Conservation (phyloP, 2,888 invertebrate genomes). For the Luperina testacea region DNA sequence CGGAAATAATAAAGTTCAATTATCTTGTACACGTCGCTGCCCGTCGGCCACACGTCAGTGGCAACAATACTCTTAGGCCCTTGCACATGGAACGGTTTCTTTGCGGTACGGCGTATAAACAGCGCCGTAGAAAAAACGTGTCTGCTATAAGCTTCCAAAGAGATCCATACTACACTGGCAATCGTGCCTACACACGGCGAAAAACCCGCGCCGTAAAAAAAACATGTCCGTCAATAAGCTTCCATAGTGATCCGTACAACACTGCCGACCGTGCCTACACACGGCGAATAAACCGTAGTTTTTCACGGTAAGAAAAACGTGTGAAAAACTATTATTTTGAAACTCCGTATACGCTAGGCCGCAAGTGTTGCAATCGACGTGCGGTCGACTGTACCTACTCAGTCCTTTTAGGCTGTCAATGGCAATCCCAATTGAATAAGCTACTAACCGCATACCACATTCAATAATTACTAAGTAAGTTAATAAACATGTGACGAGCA, state of each 20-base stretch:
- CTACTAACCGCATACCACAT: not conserved
- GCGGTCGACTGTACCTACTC: not conserved
- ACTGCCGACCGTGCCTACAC: not conserved
- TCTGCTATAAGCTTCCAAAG: too few species aligned
- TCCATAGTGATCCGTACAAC: not conserved
- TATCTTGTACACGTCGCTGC: not conserved
- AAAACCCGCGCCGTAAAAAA: not conserved
- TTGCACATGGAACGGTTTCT: not conserved
- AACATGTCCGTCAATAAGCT: not conserved
- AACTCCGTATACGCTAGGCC: not conserved
- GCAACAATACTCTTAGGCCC: not conserved
- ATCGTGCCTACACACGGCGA: too few species aligned
- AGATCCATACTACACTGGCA: too few species aligned
- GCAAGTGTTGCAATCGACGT: not conserved
- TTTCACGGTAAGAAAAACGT: not conserved
- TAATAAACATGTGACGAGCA: not conserved
- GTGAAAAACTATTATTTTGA: not conserved
- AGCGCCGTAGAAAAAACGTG: too few species aligned
- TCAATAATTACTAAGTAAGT: not conserved
- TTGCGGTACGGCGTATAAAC: not conserved
- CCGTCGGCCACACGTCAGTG: not conserved
- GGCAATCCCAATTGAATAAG: not conserved
- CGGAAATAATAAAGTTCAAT: not conserved
- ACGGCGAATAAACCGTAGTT: not conserved
- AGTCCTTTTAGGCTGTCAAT: not conserved